Conservation (phyloP, 2,888 invertebrate genomes). For the Thelaira solivaga region DNA sequence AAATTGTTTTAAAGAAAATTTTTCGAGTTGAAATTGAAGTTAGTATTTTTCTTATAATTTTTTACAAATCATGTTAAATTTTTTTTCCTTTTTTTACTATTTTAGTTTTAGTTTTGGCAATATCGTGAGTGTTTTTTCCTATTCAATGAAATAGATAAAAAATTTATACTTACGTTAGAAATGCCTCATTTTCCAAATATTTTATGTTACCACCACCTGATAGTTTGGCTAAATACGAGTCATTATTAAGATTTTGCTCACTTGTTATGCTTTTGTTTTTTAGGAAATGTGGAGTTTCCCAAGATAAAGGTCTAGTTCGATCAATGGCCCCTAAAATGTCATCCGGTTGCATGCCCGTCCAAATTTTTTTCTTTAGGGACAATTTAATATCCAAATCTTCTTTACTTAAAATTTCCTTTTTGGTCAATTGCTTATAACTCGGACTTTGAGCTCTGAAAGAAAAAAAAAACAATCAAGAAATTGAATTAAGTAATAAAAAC, state of each 20-base stretch:
- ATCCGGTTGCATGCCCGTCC: slow-evolving; percentile 82
- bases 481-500: too few relatives aligned
- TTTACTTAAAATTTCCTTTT: slow-evolving; percentile 48
- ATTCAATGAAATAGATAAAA: too few relatives aligned
- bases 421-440: slow-evolving; percentile 28
- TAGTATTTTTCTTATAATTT: too few relatives aligned
- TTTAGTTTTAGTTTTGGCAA: too few relatives aligned
- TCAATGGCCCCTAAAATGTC: slow-evolving; percentile 49
- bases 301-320: slow-evolving; percentile 80
- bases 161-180: slow-evolving; percentile 79
- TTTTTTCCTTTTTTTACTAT: too few relatives aligned
- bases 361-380: slow-evolving; percentile 84
- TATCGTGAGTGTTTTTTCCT: too few relatives aligned
- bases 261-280: slow-evolving; percentile 34
- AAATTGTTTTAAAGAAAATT: too few relatives aligned
- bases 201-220: not conserved
- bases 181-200: slow-evolving; percentile 78
- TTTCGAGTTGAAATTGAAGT: not conserved
- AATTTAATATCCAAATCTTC: slow-evolving; percentile 81
- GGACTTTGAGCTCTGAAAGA: slow-evolving; percentile 3
- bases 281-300: slow-evolving; percentile 80
- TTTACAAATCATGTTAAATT: too few relatives aligned
- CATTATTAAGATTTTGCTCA: not conserved
- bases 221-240: not conserved
- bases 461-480: not conserved